Evolutionary conservation across 2,888 invertebrate species (phyloP).

Genomic region (Melinaea menophilus): DNA sequence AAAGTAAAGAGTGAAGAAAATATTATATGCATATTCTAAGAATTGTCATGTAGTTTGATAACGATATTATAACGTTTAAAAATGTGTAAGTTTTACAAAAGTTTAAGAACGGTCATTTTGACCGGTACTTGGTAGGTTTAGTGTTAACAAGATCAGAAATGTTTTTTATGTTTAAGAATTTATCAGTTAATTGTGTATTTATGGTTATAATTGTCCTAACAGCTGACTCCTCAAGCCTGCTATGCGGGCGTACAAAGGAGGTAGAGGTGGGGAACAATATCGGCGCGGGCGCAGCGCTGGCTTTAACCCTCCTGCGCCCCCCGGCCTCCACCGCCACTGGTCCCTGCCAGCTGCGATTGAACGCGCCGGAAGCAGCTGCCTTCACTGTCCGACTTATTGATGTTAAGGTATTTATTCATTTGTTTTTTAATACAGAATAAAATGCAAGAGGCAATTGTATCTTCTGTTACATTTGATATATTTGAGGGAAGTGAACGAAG

Average conservation of each 20-base stretch:
- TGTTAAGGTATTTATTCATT: constrained; percentile 58
- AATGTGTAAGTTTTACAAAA: no score
- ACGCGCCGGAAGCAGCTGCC: constrained; percentile 66
- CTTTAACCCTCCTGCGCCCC: constrained; percentile 61
- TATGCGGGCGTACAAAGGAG: constrained; percentile 69
- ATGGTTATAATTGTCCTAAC: constrained; percentile 30
- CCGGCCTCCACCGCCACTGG: constrained; percentile 40
- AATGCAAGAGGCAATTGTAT: no score
- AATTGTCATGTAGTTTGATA: no score
- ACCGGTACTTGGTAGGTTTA: no score
- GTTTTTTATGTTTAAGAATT: no score
- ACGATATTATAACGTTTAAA: no score
- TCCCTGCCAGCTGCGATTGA: constrained; percentile 62
- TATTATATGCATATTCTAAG: no score
- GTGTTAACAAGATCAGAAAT: no score
- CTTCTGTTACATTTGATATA: no score
- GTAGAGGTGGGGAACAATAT: constrained; percentile 59
- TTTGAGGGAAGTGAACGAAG: no score
- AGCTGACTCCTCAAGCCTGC: constrained; percentile 65
- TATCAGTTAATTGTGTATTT: background rate
- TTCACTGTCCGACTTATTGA: constrained; percentile 69
- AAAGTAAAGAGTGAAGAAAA: no score
- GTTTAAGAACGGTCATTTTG: no score
- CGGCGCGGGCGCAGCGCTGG: constrained; percentile 63
- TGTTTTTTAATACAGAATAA: background rate